A percentile compares a stretch with the other conserved stretches of the same genome.
Evolutionary conservation across 2,888 invertebrate species (phyloP).

Genomic region (Clistopyga incitator): DNA sequence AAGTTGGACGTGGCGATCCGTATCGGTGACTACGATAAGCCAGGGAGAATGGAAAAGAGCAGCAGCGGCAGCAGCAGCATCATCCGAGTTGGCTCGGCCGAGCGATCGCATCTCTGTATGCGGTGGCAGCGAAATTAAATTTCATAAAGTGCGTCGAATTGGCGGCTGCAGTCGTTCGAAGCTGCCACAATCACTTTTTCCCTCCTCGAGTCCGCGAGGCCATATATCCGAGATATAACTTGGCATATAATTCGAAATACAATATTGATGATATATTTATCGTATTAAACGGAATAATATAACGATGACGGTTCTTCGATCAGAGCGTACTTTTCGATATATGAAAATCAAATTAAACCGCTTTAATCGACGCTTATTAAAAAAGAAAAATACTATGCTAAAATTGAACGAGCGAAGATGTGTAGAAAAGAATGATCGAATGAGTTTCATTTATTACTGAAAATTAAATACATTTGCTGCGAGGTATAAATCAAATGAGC

Average conservation of each 20-base stretch:
- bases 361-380: too few species aligned
- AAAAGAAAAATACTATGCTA: conserved; percentile 13
- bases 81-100: conserved; percentile 37
- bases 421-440: neutral
- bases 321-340: too few species aligned
- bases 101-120: conserved; percentile 57
- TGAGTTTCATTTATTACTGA: neutral
- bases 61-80: conserved; percentile 1
- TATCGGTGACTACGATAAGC: conserved; percentile 57
- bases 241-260: neutral
- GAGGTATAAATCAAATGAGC: too few species aligned
- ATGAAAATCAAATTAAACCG: too few species aligned
- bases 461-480: too few species aligned
- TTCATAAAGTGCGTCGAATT: conserved; percentile 62
- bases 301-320: neutral
- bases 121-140: conserved; percentile 58
- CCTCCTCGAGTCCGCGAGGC: neutral
- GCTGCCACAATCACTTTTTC: neutral
- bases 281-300: conserved; percentile 1
- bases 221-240: neutral
- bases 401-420: too few species aligned
- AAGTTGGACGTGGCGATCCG: conserved; percentile 56
- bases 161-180: conserved; percentile 31
- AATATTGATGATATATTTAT: conserved; percentile 1
- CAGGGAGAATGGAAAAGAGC: neutral